Conservation (phyloP, 2,797 vertebrate species). For the Botia almorhae region DNA sequence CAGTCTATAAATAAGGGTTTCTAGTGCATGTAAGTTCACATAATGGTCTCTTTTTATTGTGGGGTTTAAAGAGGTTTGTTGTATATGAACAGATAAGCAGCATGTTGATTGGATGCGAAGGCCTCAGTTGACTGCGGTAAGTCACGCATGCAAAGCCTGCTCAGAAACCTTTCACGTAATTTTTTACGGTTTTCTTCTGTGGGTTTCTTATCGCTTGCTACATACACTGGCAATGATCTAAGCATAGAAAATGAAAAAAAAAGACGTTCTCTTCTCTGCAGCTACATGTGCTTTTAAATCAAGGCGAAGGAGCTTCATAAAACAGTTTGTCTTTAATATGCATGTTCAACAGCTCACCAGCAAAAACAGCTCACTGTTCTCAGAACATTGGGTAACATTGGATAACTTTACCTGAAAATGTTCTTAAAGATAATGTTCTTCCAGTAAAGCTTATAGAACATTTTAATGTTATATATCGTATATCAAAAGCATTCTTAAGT, state of each 20-base stretch:
- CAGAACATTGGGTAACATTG: too few species aligned
- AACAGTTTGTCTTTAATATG: conserved; percentile 1
- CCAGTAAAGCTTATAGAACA: too few species aligned
- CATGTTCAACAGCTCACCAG: not conserved
- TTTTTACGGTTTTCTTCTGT: not conserved
- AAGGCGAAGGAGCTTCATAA: not conserved
- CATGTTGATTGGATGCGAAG: conserved; percentile 35
- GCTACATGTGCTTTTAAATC: not conserved
- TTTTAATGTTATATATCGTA: too few species aligned
- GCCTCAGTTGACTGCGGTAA: conserved; percentile 4
- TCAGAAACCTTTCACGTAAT: conserved; percentile 14
- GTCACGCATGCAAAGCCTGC: conserved; percentile 18
- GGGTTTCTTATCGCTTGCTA: conserved; percentile 18
- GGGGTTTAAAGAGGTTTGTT: conserved; percentile 29
- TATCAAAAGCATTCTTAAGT: too few species aligned
- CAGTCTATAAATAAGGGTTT: not conserved
- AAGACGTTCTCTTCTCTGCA: not conserved
- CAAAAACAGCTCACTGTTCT: not conserved
- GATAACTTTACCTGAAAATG: too few species aligned
- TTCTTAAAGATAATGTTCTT: too few species aligned
- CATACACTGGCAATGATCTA: conserved; percentile 4
- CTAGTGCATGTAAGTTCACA: not conserved
- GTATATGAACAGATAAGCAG: conserved; percentile 38
- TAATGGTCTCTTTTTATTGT: conserved; percentile 23
- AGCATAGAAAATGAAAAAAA: not conserved